A percentile compares a stretch with the other conserved stretches of the same genome.
phyloP scores from a whole-genome alignment of 53 echinoderm and acorn worm species.

The Antedon mediterranea region DNA sequence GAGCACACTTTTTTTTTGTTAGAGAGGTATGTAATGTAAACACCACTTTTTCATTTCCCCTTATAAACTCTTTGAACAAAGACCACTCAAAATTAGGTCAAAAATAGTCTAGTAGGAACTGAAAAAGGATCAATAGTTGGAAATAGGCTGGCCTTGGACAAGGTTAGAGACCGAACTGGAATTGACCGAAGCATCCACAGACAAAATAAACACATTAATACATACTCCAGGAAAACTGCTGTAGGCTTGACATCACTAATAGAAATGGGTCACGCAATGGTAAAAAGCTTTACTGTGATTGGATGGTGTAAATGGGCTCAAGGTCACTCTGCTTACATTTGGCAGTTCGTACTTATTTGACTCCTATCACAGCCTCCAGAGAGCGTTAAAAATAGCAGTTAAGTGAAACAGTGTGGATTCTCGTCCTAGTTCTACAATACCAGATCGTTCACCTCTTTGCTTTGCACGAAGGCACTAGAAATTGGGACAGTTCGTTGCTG shows the following conservation, averaged over 20 bases:
- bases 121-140: neutral
- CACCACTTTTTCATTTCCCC: neutral
- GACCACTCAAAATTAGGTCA: neutral
- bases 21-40: neutral
- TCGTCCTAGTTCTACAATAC: neutral
- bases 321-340: neutral
- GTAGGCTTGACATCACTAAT: neutral
- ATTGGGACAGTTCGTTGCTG: neutral
- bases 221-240: neutral
- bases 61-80: neutral
- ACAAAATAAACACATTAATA: slow-evolving; percentile 1
- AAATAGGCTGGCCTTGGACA: neutral
- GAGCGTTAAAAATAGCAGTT: slow-evolving; percentile 1
- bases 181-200: neutral
- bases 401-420: slow-evolving; percentile 1
- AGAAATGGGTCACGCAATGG: slow-evolving; percentile 1
- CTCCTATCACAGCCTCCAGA: slow-evolving; percentile 1
- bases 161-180: slow-evolving; percentile 1
- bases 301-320: neutral
- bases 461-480: neutral
- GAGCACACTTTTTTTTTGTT: neutral
- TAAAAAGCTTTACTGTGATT: neutral
- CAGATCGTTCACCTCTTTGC: neutral
- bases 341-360: slow-evolving; percentile 1
- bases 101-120: neutral